A percentile compares a stretch with the other conserved stretches of the same genome.
These are phyloP conservation scores for Mylabris sibirica DNA, from an alignment of 2,888 invertebrate species.

Conservation along the genomic window DNA sequence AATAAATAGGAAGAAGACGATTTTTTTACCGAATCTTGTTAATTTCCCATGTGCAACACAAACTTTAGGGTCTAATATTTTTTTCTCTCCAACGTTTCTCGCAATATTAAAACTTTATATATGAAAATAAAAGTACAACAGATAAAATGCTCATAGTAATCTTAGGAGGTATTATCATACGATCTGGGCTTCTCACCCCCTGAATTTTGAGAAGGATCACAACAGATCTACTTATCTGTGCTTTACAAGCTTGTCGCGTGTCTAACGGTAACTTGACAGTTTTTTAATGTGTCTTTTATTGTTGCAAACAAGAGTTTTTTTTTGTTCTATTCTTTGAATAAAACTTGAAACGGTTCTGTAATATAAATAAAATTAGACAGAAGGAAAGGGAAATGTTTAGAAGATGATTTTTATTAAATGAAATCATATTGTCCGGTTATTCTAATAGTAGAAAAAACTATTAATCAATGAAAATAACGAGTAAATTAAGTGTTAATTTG, in stretches of 20 bases:
- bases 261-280: slow-evolving; percentile 32
- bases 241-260: slow-evolving; percentile 40
- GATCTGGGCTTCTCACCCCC: slow-evolving; percentile 34
- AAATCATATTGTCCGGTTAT: slow-evolving; percentile 16
- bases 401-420: slow-evolving; percentile 3
- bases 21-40: not conserved
- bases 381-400: slow-evolving; percentile 7
- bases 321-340: not conserved
- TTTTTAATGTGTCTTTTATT: slow-evolving; percentile 27
- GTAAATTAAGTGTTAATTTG: slow-evolving; percentile 22
- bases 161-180: slow-evolving; percentile 34
- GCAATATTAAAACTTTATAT: not conserved
- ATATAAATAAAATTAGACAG: not conserved
- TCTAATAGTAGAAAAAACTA: not conserved
- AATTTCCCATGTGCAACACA: slow-evolving; percentile 7
- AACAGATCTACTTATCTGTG: slow-evolving; percentile 36
- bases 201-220: slow-evolving; percentile 36
- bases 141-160: slow-evolving; percentile 14
- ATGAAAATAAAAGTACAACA: slow-evolving; percentile 1
- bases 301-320: slow-evolving; percentile 15
- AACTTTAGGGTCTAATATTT: not conserved
- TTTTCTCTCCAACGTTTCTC: not conserved
- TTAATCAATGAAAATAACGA: slow-evolving; percentile 16
- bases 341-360: not conserved
- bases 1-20: slow-evolving; percentile 26